Evolutionary conservation across 2,888 invertebrate species (phyloP), one percentile per base, ranked within the genome.

Genomic region (Drosophila lacicola): DNA sequence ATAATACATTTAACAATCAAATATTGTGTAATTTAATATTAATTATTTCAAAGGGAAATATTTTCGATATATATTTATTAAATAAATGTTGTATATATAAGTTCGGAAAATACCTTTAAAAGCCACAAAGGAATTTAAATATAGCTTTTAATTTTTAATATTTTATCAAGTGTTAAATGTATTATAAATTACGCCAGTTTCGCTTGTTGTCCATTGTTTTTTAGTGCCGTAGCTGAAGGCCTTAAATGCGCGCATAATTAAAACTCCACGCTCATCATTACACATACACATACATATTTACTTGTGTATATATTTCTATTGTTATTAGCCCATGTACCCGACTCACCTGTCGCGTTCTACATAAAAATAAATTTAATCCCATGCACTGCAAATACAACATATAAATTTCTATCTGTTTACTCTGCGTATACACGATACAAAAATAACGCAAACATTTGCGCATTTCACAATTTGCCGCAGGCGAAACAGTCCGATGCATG

Each of bases 231-330:
- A 70, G 78, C 73, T 81, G 73, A 64, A 63, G 44, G 53, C 70
- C 62, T 79, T 73, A 73, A 79, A 73, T 66, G 64, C 47, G 64
- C 54, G 63, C 70, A 81, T 82, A 84, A 76, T 84, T 78, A 73
- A 81, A 78, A 70, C 53, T 69, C 55, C 47, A 47, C 56, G 44
- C 68, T 60, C 68, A 34, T 72, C 72, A 65, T 69, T 63, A 58
- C 54, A 65, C 70, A 75, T 71, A 67, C 65, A 34, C 54, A 58
- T 51, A 65, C 58, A 61, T 51, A 60, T 71, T 64, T 57, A 47
- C 60, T 50, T 69, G 25, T 42, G 39, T 34, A 29, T 33, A 34
- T 49, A 56, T 65, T 37, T 50, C 51, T 65, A 21, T 42, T 46
- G 53, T 66, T 69, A 76, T 80, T 66, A 51, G 46, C 50, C 33